These are phyloP conservation scores for Listronotus bonariensis DNA, from an alignment of 1,140 invertebrate species.

Conservation along the genomic window DNA sequence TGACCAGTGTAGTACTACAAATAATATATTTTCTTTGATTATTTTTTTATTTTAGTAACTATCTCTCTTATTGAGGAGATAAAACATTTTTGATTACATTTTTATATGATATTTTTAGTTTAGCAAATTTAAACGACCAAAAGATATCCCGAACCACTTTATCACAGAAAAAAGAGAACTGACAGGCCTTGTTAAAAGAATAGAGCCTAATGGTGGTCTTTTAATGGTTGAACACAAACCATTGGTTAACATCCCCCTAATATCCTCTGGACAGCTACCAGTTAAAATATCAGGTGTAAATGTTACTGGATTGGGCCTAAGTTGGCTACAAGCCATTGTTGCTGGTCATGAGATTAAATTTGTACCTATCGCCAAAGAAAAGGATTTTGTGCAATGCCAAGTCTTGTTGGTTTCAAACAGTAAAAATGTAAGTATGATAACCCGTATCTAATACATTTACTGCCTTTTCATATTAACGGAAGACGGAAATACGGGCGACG, in stretches of 20 bases:
- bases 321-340: slow-evolving; percentile 60
- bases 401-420: slow-evolving; percentile 53
- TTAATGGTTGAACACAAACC: slow-evolving; percentile 61
- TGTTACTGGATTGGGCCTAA: slow-evolving; percentile 57
- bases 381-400: slow-evolving; percentile 57
- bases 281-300: slow-evolving; percentile 61
- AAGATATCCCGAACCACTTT: slow-evolving; percentile 59
- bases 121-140: slow-evolving; percentile 58
- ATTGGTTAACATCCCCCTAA: slow-evolving; percentile 55
- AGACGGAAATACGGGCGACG: no score
- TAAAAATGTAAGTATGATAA: slow-evolving; percentile 41
- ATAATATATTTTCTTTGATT: slow-evolving; percentile 16
- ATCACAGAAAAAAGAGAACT: slow-evolving; percentile 55
- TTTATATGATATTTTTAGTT: slow-evolving; percentile 52
- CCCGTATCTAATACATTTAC: no score
- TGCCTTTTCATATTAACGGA: no score
- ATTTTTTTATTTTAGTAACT: slow-evolving; percentile 15
- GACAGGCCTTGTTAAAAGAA: slow-evolving; percentile 54
- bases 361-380: slow-evolving; percentile 55
- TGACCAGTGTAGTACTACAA: not conserved
- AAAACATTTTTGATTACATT: slow-evolving; percentile 5
- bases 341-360: slow-evolving; percentile 56
- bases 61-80: no score
- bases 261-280: slow-evolving; percentile 55
- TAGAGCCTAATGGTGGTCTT: slow-evolving; percentile 57